Base-by-base conservation (phyloP, 2,797 vertebrate species). In the Myotis planiceps region DNA sequence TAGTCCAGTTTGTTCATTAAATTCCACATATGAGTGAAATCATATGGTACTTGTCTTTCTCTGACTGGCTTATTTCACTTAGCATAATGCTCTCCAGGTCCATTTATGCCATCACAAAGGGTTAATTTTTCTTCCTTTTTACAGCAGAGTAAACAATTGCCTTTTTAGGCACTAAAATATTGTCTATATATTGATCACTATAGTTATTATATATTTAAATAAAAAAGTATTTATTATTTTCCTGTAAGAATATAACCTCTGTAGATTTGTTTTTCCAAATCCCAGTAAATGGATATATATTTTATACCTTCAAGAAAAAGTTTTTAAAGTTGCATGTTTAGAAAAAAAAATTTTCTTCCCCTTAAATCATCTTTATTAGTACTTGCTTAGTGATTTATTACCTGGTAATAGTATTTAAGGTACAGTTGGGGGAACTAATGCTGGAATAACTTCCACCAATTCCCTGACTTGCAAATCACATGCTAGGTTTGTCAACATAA, bases 151-250 rank as follows among this genome's bases (percentile, higher is more conserved):
- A 58, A 58, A 58, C 25, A 93, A 45, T 66, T 79, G 29, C 58
- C 49, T 83, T 93, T 93, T 75, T 5, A 60, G 39, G 37, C 82
- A 71, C 80, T 65, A 93, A 93, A 83, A 87, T 69, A 86, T 37
- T 90, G 21, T 42, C 29, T 68, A 21, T 55, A 21, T 78, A 79
- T 74, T 79, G 21, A 60, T 76, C 75, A 80, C 25, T 45, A 1
- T 45, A 32, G 34, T 83, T 63, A 82, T 86, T 21, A 7, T 65
- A 69, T 69, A 72, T 0, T 25, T 79, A 49, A 27, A 58, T 58
- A 5, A 63, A 87, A 63, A 92, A 6, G 55, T 19, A 16, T 53
- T 91, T 65, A 32, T 68, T 76, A 16, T 21, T 85, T 94, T 69
- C 6, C 15, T 65, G 3, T 82, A 88, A 83, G 45, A 58, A 39